These are phyloP conservation scores for Galleria mellonella DNA, from an alignment of 1,140 invertebrate species.

Conservation along the genomic window DNA sequence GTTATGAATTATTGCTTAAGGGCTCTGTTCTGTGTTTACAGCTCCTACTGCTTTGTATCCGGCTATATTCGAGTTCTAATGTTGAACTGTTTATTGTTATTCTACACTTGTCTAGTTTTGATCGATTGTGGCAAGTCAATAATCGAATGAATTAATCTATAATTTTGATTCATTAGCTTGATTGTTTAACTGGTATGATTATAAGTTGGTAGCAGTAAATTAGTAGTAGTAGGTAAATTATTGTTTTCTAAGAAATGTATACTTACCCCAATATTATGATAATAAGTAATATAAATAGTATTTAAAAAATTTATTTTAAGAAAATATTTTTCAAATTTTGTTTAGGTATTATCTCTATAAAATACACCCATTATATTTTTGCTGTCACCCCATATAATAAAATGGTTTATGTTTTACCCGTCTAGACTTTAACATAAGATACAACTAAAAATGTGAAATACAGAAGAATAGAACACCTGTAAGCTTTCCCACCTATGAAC, in stretches of 20 bases:
- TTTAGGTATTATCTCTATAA: too few species aligned
- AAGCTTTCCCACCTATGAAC: slow-evolving; percentile 21
- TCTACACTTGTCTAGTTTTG: slow-evolving; percentile 7
- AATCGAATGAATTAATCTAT: background rate
- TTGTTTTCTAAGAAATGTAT: too few species aligned
- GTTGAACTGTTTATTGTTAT: slow-evolving; percentile 26
- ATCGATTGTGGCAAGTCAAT: slow-evolving; percentile 1
- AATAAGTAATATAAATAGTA: too few species aligned
- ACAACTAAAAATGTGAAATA: slow-evolving; percentile 9
- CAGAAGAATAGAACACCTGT: slow-evolving; percentile 13
- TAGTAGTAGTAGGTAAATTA: too few species aligned
- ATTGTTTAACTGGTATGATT: background rate
- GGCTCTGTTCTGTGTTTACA: slow-evolving; percentile 17
- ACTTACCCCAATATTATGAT: too few species aligned
- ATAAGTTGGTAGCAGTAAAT: too few species aligned
- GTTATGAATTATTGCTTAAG: slow-evolving; percentile 19
- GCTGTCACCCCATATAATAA: background rate
- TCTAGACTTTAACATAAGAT: slow-evolving; percentile 8
- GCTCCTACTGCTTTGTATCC: slow-evolving; percentile 24
- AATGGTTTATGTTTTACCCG: background rate
- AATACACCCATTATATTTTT: too few species aligned
- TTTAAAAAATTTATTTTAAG: too few species aligned
- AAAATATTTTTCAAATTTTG: too few species aligned
- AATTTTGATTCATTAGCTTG: background rate
- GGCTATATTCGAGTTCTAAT: slow-evolving; percentile 18